A percentile compares a stretch with the other conserved stretches of the same genome.
Evolutionary conservation across 2,113 vertebrate genomes (phyloP).

Genomic region (rat (Rattus norvegicus)): DNA sequence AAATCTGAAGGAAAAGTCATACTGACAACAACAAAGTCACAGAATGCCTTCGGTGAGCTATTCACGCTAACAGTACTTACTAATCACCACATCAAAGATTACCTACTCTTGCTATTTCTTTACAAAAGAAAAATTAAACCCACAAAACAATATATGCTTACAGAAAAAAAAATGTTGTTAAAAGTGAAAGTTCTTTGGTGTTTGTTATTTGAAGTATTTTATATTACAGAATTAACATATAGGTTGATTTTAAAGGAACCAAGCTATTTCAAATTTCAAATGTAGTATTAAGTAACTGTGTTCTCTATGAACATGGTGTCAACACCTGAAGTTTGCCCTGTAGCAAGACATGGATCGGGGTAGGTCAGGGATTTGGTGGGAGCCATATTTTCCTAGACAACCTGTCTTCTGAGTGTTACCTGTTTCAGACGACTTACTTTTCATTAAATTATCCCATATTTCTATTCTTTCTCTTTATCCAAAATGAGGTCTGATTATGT

Average conservation of each 20-base stretch:
- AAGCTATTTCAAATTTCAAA: conserved; percentile 35
- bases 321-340: neutral
- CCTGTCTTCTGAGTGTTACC: neutral
- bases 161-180: neutral
- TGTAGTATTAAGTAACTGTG: conserved; percentile 9
- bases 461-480: neutral
- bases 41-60: neutral
- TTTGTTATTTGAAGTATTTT: conserved; percentile 57
- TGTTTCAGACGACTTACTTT: neutral
- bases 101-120: neutral
- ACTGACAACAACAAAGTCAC: neutral
- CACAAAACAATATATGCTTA: neutral
- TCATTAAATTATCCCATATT: conserved; percentile 47
- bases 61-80: neutral
- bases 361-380: conserved; percentile 3
- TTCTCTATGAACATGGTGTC: conserved; percentile 11
- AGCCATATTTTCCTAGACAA: conserved; percentile 25
- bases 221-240: conserved; percentile 35
- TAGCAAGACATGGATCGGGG: neutral
- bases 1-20: neutral
- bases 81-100: neutral
- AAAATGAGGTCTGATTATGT: conserved; percentile 25
- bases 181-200: conserved; percentile 57
- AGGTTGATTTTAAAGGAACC: conserved; percentile 4
- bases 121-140: conserved; percentile 44